Conservation (phyloP, 2,888 invertebrate genomes). For the Rhingia campestris region DNA sequence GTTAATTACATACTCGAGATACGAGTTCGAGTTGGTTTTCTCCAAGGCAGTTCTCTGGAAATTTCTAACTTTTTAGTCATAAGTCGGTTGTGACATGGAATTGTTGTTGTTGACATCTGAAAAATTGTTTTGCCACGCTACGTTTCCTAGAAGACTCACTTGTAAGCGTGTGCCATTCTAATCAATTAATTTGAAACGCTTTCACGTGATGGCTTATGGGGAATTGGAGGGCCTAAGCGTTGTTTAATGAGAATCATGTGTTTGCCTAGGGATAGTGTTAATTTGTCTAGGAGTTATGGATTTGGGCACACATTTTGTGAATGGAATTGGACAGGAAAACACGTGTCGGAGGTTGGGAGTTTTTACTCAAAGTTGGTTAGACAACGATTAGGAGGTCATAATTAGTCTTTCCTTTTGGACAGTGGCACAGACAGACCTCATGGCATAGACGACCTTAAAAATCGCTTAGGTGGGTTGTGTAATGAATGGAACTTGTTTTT, state of each 20-base stretch:
- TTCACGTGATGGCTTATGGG: constrained; percentile 15
- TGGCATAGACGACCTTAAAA: too few relatives aligned
- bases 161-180: constrained; percentile 18
- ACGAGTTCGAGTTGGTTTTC: constrained; percentile 39
- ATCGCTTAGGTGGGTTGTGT: too few relatives aligned
- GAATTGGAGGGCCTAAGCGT: constrained; percentile 1
- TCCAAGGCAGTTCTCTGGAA: constrained; percentile 1
- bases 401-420: too few relatives aligned
- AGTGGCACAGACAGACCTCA: too few relatives aligned
- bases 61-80: constrained; percentile 17
- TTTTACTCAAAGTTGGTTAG: too few relatives aligned
- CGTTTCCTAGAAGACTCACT: neutral
- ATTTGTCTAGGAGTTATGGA: too few relatives aligned
- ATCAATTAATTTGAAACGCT: constrained; percentile 21
- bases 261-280: neutral
- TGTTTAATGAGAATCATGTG: constrained; percentile 5
- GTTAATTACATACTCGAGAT: constrained; percentile 62
- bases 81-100: constrained; percentile 1
- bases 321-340: too few relatives aligned
- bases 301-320: too few relatives aligned
- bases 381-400: too few relatives aligned
- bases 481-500: too few relatives aligned
- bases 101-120: neutral
- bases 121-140: too few relatives aligned
- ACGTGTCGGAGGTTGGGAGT: too few relatives aligned